Base-by-base conservation (phyloP, 1,140 invertebrate genomes). In the Drosophila arawakana region DNA sequence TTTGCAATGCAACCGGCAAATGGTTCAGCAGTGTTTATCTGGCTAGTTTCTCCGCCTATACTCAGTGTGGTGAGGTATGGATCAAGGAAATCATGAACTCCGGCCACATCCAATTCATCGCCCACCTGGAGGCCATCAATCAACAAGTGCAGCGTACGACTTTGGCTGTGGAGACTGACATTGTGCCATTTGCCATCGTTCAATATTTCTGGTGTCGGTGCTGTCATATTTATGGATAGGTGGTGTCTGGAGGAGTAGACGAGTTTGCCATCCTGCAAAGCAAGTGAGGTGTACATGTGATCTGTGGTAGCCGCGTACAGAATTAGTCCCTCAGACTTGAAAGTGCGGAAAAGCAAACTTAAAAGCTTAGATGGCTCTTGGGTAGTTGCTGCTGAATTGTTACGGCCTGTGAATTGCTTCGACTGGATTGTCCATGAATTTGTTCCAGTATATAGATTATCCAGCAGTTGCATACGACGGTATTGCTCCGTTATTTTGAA, bases 1-100 rank as follows among this genome's bases (percentile, higher is more conserved):
- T 98, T 97, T 0, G 96, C 95, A 39, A 99, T 92, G 81, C 98
- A 99, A 9, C 98, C 98, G 91, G 96, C 95, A 91, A 98, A 98
- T 15, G 93, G 93, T 10, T 94, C 93, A 11, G 91, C 80, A 55
- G 25, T 5, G 25, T 65, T 82, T 52, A 93, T 88, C 90, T 94
- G 94, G 81, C 95, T 95, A 74, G 94, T 93, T 0, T 95, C 94
- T 13, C 97, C 97, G 25, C 97, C 97, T 49, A 98, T 88, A 0
- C 95, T 95, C 2, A 98, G 85, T 4, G 95, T 93, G 0, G 97
- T 97, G 7, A 98, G 92, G 86, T 98, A 98, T 2, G 97, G 97
- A 93, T 98, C 97, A 7, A 98, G 93, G 91, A 98, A 98, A 88
- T 98, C 97, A 86, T 98, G 97, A 1, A 97, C 96, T 9, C 96